Evolutionary conservation across 2,797 vertebrate species (phyloP).

Genomic region (Lagorchestes hirsutus): DNA sequence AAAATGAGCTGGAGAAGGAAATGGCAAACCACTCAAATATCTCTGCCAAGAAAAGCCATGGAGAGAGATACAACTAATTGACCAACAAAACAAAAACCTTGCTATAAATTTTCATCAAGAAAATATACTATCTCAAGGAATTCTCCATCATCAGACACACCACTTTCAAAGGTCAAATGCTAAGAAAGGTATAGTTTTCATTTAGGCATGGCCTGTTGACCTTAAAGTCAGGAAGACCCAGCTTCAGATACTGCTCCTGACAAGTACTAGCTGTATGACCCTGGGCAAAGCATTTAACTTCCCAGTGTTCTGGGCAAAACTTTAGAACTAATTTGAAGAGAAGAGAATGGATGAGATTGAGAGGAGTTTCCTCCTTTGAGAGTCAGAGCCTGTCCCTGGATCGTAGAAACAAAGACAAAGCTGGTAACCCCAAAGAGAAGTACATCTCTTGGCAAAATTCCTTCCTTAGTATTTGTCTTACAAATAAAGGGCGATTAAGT

Average conservation of each 20-base stretch:
- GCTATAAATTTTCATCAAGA: slow-evolving; percentile 18
- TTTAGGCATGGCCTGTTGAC: background rate
- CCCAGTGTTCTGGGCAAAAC: background rate
- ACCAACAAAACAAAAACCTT: background rate
- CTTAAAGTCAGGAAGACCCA: background rate
- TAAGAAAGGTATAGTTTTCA: background rate
- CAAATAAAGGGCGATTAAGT: background rate
- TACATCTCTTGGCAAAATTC: background rate
- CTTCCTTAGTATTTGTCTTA: background rate
- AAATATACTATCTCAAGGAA: background rate
- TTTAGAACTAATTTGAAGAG: background rate
- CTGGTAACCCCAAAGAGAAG: background rate
- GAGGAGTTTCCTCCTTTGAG: background rate
- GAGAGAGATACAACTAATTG: background rate
- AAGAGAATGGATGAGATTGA: background rate
- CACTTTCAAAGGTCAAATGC: background rate
- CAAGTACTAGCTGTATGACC: background rate
- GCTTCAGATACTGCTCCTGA: background rate
- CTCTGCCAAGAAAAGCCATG: background rate
- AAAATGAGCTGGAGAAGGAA: background rate
- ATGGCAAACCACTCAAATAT: background rate
- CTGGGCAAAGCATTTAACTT: background rate
- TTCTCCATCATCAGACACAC: background rate
- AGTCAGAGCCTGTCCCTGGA: background rate
- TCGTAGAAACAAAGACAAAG: slow-evolving; percentile 7